Conservation (phyloP, 2,113 vertebrate species). For the Bubo scandiacus region DNA sequence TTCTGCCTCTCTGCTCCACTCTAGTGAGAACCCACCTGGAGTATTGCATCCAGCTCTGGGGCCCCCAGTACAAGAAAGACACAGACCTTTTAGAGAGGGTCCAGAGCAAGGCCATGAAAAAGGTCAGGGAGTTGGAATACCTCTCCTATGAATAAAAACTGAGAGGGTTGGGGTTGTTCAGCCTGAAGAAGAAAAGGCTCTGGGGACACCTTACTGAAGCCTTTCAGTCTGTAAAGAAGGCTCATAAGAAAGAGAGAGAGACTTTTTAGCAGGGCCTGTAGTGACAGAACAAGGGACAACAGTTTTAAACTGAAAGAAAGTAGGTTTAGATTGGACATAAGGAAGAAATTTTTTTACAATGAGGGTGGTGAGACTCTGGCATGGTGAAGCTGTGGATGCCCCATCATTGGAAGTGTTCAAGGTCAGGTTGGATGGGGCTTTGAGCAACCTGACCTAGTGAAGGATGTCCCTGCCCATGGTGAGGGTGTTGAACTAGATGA, state of each 20-base stretch:
- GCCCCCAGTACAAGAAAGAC: neutral
- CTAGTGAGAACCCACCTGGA: neutral
- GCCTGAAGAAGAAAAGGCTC: neutral
- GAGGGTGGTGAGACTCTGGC: neutral
- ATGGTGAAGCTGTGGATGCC: neutral
- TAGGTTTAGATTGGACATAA: neutral
- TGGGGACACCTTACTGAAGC: fast-evolving
- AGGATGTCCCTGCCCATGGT: neutral
- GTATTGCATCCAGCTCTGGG: neutral
- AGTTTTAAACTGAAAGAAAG: neutral
- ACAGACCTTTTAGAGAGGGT: fast-evolving
- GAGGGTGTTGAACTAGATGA: neutral
- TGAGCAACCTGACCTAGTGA: neutral
- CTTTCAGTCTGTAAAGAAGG: neutral
- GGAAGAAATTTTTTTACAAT: neutral
- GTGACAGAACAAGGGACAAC: neutral
- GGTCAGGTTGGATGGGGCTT: neutral
- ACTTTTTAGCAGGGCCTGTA: neutral
- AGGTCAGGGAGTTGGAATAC: neutral
- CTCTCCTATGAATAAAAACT: neutral
- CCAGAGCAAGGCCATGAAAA: neutral
- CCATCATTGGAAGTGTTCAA: neutral
- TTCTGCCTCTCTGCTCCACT: neutral
- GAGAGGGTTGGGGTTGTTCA: neutral
- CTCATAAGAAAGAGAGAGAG: neutral